Evolutionary conservation across 2,888 invertebrate species (phyloP).

Genomic region (Tolmerus cingulatus): DNA sequence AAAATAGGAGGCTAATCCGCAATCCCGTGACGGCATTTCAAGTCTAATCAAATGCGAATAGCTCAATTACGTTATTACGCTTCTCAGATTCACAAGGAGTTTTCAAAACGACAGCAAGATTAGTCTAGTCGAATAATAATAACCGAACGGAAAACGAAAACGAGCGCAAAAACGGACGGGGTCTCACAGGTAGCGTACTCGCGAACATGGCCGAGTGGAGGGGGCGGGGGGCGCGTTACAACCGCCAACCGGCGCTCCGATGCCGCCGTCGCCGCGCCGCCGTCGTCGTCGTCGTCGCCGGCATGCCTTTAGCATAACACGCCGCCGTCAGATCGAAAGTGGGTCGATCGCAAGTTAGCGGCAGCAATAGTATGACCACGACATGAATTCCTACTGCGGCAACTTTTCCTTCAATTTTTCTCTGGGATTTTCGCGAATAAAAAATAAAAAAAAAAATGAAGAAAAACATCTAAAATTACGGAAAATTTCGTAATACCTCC

Average conservation of each 20-base stretch:
- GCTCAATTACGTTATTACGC: not conserved
- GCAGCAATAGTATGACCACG: slow-evolving; percentile 12
- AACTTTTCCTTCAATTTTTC: slow-evolving; percentile 25
- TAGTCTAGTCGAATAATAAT: slow-evolving; percentile 1
- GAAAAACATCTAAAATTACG: not conserved
- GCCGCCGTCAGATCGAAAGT: slow-evolving; percentile 4
- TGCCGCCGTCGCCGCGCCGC: not conserved
- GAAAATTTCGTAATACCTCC: slow-evolving; percentile 14
- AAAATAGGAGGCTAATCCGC: not conserved
- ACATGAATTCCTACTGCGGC: slow-evolving; percentile 29
- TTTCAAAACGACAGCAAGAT: slow-evolving; percentile 8
- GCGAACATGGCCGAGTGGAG: not conserved
- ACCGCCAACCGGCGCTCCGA: not conserved
- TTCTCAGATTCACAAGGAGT: not conserved
- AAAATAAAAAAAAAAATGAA: not conserved
- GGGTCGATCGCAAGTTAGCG: slow-evolving; percentile 21
- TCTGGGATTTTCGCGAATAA: slow-evolving; percentile 9
- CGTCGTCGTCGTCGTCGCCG: not conserved
- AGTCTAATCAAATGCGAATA: not conserved
- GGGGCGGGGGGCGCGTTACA: not conserved
- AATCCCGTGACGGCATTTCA: not conserved
- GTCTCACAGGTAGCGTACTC: not conserved
- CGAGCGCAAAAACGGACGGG: not conserved
- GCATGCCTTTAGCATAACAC: not conserved
- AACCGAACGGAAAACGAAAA: not conserved